phyloP scores from a whole-genome alignment of 2,113 vertebrate genomes.

The Baryphthengus martii region DNA sequence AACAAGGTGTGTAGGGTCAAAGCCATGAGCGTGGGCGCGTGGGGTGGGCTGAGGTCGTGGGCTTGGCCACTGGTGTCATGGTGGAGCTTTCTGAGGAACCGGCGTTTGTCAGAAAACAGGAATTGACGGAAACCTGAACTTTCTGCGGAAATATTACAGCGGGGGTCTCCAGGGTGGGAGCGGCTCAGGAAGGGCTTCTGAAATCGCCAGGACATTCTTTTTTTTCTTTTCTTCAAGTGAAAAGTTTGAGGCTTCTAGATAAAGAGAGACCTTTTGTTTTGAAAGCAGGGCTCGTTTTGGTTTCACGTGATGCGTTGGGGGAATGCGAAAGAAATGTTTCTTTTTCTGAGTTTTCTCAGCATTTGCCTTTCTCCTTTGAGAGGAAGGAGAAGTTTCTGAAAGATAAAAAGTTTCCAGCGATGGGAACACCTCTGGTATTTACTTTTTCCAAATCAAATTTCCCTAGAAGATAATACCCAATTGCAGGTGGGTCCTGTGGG shows the following conservation, averaged over 20 bases:
- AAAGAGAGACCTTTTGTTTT: background rate
- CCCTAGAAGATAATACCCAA: background rate
- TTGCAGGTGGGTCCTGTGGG: background rate
- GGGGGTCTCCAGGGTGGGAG: background rate
- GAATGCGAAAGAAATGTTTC: background rate
- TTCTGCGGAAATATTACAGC: background rate
- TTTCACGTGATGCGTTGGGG: rapidly evolving
- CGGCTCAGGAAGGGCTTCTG: background rate
- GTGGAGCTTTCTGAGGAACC: background rate
- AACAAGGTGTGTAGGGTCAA: too few relatives aligned
- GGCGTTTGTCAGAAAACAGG: background rate
- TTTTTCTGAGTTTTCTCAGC: background rate
- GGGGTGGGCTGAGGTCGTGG: background rate
- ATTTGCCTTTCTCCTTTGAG: background rate
- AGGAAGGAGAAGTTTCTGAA: background rate
- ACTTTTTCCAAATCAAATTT: background rate
- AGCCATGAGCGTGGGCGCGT: rapidly evolving
- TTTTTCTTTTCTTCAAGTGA: too few relatives aligned
- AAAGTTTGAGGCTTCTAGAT: background rate
- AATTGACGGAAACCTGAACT: background rate
- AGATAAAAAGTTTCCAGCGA: background rate
- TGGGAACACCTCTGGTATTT: background rate
- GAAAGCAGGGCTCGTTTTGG: background rate
- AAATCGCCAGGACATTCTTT: background rate
- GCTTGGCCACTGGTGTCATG: rapidly evolving